phyloP scores from a whole-genome alignment of 2,888 invertebrate genomes.

The Drosophila koepferae region DNA sequence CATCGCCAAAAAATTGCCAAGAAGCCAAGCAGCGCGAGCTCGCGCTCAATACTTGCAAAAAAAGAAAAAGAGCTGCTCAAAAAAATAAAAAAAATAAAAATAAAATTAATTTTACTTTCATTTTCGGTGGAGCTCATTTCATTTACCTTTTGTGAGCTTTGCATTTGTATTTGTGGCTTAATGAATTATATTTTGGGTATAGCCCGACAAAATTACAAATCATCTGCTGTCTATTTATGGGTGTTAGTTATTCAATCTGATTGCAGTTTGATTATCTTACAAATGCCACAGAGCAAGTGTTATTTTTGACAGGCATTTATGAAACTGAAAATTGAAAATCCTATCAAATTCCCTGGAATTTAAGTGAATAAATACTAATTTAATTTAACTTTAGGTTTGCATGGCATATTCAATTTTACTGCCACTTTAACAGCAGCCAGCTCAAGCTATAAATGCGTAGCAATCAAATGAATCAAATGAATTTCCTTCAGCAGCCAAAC shows the following conservation, averaged over 20 bases:
- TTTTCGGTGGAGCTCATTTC: conserved; percentile 63
- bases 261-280: conserved; percentile 53
- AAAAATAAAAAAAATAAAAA: conserved; percentile 49
- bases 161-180: conserved; percentile 34
- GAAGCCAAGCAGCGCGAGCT: conserved; percentile 56
- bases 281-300: conserved; percentile 27
- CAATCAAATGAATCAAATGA: not conserved
- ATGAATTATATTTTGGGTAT: conserved; percentile 38
- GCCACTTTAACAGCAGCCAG: not conserved
- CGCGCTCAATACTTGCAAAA: conserved; percentile 47
- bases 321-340: not conserved
- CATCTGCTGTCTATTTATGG: conserved; percentile 36
- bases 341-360: no score
- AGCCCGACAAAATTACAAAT: conserved; percentile 18
- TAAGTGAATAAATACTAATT: not conserved
- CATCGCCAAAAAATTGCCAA: conserved; percentile 76
- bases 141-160: conserved; percentile 23
- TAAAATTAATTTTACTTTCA: conserved; percentile 78
- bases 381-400: not conserved
- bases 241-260: conserved; percentile 53
- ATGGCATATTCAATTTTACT: no score
- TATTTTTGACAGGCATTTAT: conserved; percentile 15
- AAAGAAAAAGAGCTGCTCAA: conserved; percentile 9
- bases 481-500: not conserved
- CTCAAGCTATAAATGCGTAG: not conserved